Conservation (phyloP, 2,888 invertebrate species). For the Sphinx pinastri region DNA sequence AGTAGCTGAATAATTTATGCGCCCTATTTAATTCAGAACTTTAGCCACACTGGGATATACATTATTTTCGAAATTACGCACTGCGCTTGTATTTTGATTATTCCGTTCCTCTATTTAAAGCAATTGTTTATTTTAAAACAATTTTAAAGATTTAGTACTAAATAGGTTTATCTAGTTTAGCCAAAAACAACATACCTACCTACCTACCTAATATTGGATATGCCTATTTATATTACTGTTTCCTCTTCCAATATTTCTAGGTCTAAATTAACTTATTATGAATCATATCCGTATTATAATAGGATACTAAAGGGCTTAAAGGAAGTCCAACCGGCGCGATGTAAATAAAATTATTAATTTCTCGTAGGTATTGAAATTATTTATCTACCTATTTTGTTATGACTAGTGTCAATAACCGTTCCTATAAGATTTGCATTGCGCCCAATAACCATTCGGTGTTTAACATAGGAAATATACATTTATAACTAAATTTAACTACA, state of each 20-base stretch:
- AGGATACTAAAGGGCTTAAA: not conserved
- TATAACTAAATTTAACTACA: too few relatives aligned
- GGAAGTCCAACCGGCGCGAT: not conserved
- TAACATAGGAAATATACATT: too few relatives aligned
- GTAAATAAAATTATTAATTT: slow-evolving; percentile 5
- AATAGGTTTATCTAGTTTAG: too few relatives aligned
- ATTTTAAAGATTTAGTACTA: too few relatives aligned
- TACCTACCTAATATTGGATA: too few relatives aligned
- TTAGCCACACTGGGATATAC: not conserved
- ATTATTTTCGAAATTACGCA: too few relatives aligned
- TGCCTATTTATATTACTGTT: not conserved
- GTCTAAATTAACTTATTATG: slow-evolving; percentile 8
- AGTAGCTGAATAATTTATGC: not conserved
- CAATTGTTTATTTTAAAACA: too few relatives aligned
- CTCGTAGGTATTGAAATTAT: not conserved
- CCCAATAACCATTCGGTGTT: too few relatives aligned
- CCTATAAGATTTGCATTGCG: slow-evolving; percentile 30
- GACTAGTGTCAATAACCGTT: slow-evolving; percentile 19
- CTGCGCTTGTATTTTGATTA: too few relatives aligned
- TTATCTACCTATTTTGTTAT: not conserved
- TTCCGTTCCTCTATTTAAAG: too few relatives aligned
- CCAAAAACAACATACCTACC: too few relatives aligned
- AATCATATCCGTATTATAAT: slow-evolving; percentile 9
- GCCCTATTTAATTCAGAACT: not conserved
- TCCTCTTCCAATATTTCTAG: not conserved